These are phyloP conservation scores for Hydroisotoma schaefferi DNA, from an alignment of 2,888 invertebrate genomes.

Conservation along the genomic window DNA sequence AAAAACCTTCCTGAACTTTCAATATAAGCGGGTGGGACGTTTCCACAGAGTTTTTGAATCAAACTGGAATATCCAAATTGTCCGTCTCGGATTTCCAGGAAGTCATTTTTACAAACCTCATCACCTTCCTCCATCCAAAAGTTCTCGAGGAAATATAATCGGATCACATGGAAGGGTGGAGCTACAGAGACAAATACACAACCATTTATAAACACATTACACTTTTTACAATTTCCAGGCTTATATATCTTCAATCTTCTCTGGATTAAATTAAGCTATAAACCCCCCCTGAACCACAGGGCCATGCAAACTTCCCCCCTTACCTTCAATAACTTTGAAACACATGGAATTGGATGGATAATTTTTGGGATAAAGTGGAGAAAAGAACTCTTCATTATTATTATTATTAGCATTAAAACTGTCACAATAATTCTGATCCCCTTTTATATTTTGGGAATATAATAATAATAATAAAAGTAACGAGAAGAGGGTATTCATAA, in stretches of 20 bases:
- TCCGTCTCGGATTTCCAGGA: conserved; percentile 76
- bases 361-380: conserved; percentile 65
- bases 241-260: not conserved
- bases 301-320: conserved; percentile 51
- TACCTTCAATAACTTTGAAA: conserved; percentile 65
- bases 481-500: too few species aligned
- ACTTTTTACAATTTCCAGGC: too few species aligned
- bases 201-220: not conserved
- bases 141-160: conserved; percentile 73
- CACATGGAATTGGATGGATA: conserved; percentile 69
- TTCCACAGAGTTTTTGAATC: conserved; percentile 68
- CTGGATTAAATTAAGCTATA: not conserved
- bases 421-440: too few species aligned
- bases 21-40: conserved; percentile 67
- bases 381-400: conserved; percentile 61
- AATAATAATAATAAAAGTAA: too few species aligned
- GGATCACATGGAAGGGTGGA: conserved; percentile 63
- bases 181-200: conserved; percentile 55
- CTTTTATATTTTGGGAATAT: too few species aligned
- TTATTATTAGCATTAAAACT: too few species aligned
- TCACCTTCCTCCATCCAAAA: conserved; percentile 57
- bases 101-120: conserved; percentile 72
- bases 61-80: conserved; percentile 59
- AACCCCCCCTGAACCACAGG: not conserved
- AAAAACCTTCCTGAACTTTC: conserved; percentile 69